Evolutionary conservation across 92 coral and sea anemone genomes (phyloP).

Genomic region (Palythoa heliodiscus): DNA sequence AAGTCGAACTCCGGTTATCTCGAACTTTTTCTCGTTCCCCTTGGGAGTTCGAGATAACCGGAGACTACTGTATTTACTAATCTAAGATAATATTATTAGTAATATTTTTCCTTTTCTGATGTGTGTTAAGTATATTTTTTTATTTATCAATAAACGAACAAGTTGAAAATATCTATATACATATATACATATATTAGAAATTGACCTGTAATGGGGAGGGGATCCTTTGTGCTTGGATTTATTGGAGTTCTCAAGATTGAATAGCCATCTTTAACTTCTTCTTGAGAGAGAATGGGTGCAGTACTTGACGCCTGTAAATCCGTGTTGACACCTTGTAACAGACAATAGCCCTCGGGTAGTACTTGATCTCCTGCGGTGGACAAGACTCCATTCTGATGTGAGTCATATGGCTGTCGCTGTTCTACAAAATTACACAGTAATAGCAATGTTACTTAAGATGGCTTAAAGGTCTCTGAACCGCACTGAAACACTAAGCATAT

Average conservation of each 20-base stretch:
- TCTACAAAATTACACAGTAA: background rate
- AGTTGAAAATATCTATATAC: background rate
- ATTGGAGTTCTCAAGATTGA: slow-evolving; percentile 70
- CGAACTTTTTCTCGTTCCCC: too few species aligned
- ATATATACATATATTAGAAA: background rate
- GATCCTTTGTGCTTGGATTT: slow-evolving; percentile 33
- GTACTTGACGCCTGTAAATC: slow-evolving; percentile 27
- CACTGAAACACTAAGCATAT: too few species aligned
- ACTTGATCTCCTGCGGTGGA: background rate
- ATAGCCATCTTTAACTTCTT: slow-evolving; percentile 67
- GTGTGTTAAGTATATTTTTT: too few species aligned
- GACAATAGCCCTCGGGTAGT: slow-evolving; percentile 51
- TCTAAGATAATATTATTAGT: too few species aligned
- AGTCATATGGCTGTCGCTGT: background rate
- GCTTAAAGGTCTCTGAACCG: background rate
- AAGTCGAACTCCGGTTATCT: too few species aligned
- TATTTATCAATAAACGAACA: too few species aligned
- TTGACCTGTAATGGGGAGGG: slow-evolving; percentile 27
- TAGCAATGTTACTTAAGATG: too few species aligned
- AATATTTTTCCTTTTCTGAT: too few species aligned
- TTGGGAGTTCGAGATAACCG: too few species aligned
- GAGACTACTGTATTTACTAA: too few species aligned
- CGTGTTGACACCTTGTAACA: slow-evolving; percentile 51
- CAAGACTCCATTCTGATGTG: slow-evolving; percentile 7
- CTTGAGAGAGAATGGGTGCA: slow-evolving; percentile 51